Conservation (phyloP, 2,797 vertebrate species). For the Gadopsis marmoratus region DNA sequence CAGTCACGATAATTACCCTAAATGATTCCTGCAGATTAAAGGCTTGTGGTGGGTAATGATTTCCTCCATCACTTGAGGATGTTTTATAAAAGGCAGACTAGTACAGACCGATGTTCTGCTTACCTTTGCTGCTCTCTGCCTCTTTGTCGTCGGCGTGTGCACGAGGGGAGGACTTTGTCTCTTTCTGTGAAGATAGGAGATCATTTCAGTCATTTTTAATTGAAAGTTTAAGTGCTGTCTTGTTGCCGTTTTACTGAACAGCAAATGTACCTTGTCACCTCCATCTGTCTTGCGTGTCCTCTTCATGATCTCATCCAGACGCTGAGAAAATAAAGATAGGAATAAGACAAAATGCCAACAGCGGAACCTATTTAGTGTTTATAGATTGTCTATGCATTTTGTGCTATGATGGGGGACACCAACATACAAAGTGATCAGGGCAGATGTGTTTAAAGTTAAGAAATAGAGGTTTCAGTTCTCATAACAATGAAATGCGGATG, state of each 20-base stretch:
- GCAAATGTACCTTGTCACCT: constrained; percentile 88
- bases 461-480: not conserved
- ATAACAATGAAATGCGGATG: not conserved
- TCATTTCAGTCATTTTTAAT: constrained; percentile 30
- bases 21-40: constrained; percentile 42
- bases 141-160: constrained; percentile 76
- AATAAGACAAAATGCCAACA: constrained; percentile 10
- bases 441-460: not conserved
- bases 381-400: not conserved
- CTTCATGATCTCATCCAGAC: constrained; percentile 99
- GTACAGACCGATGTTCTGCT: constrained; percentile 31
- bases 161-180: constrained; percentile 73
- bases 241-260: not conserved
- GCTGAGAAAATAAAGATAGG: constrained; percentile 80
- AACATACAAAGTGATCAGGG: not conserved
- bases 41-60: constrained; percentile 21
- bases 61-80: constrained; percentile 7
- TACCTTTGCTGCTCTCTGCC: constrained; percentile 83
- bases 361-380: not conserved
- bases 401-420: not conserved
- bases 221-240: not conserved
- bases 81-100: not conserved
- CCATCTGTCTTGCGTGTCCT: constrained; percentile 94
- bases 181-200: constrained; percentile 79
- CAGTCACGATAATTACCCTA: constrained; percentile 7